Conservation (phyloP, 2,797 vertebrate species). For the Schizothorax lantsangensis region DNA sequence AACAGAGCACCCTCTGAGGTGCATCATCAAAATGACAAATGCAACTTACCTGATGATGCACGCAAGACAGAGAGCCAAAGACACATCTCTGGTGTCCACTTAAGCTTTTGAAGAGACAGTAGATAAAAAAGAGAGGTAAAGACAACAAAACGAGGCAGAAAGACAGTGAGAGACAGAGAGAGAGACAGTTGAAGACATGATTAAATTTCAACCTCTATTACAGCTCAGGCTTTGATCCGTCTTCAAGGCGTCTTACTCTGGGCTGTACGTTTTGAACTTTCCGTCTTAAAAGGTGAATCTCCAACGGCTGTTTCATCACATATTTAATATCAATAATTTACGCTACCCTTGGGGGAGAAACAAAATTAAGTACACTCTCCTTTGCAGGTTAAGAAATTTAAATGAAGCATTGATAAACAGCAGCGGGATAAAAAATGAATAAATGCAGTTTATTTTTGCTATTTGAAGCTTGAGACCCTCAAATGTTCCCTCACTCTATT, state of each 20-base stretch:
- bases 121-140: constrained; percentile 53
- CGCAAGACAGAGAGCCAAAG: background rate
- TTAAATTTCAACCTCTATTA: constrained; percentile 77
- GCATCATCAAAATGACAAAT: constrained; percentile 44
- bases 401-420: constrained; percentile 59
- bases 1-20: constrained; percentile 36
- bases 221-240: constrained; percentile 73
- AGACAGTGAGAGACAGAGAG: constrained; percentile 38
- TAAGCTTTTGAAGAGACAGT: background rate
- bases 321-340: constrained; percentile 70
- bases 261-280: constrained; percentile 58
- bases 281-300: constrained; percentile 74
- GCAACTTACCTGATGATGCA: background rate
- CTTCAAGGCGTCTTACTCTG: constrained; percentile 72
- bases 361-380: constrained; percentile 48
- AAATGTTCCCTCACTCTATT: background rate
- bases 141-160: constrained; percentile 36
- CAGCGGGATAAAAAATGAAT: background rate
- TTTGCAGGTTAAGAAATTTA: constrained; percentile 65
- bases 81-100: constrained; percentile 16
- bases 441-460: constrained; percentile 52
- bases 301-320: constrained; percentile 68
- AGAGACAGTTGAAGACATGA: constrained; percentile 67
- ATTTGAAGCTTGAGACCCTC: constrained; percentile 50
- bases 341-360: constrained; percentile 59